Percentiles rank a stretch among this genome's conserved stretches.
Conservation (phyloP, 2,797 vertebrate genomes). For the Etheostoma nigrum region DNA sequence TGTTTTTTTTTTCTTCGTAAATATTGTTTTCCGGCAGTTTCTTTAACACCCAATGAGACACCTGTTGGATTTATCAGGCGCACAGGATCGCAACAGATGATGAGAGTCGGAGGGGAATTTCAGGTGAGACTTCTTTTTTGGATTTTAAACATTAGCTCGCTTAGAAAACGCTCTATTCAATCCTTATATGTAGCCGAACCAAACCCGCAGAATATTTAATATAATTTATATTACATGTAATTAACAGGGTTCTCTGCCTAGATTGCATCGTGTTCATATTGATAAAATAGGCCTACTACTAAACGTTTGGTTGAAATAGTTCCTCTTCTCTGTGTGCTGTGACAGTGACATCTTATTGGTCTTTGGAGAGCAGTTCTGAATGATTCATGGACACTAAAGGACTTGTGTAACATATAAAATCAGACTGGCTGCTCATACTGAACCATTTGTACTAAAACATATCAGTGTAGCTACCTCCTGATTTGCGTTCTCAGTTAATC, state of each 20-base stretch:
- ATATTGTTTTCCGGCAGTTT: slow-evolving; percentile 13
- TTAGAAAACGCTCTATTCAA: background rate
- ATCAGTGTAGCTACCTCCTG: background rate
- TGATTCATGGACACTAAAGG: background rate
- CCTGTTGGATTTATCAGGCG: slow-evolving; percentile 38
- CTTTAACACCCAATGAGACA: slow-evolving; percentile 1
- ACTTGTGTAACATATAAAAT: too few relatives aligned
- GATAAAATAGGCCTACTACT: background rate
- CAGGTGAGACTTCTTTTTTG: slow-evolving; percentile 53
- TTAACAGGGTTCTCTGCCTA: fast-evolving
- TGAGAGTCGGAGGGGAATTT: slow-evolving; percentile 54
- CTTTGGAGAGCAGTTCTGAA: slow-evolving; percentile 24
- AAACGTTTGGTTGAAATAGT: background rate
- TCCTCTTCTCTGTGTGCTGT: background rate
- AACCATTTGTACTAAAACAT: background rate
- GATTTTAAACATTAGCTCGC: background rate
- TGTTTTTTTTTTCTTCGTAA: background rate
- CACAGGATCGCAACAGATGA: slow-evolving; percentile 19
- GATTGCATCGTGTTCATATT: background rate
- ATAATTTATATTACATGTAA: background rate
- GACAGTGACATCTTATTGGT: slow-evolving; percentile 20
- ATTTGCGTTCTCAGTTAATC: background rate
- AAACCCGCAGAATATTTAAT: background rate
- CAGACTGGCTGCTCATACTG: background rate
- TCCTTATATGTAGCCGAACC: background rate